Percentiles rank a stretch among this genome's conserved stretches.
phyloP scores from a whole-genome alignment of 2,888 invertebrate species.

The Caenorhabditis afra region DNA sequence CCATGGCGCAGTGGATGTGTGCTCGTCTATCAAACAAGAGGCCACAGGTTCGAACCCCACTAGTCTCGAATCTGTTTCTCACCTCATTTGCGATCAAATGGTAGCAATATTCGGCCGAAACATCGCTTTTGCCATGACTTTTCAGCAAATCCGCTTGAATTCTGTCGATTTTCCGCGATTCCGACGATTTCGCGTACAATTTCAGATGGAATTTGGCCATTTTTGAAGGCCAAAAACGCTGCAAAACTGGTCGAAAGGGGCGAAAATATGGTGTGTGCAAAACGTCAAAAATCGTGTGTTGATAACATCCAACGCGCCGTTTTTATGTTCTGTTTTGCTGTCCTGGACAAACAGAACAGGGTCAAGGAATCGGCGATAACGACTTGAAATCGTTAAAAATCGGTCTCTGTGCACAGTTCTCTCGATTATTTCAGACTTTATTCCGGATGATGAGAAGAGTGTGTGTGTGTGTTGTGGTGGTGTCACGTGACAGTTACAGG shows the following conservation, averaged over 20 bases:
- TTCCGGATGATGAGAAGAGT: too few relatives aligned
- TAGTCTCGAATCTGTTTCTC: background rate
- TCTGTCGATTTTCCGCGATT: constrained; percentile 29
- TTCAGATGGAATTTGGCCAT: constrained; percentile 33
- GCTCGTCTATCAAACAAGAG: background rate
- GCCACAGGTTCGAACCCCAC: background rate
- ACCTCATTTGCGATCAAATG: constrained; percentile 46
- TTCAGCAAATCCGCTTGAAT: constrained; percentile 34
- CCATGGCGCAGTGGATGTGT: background rate
- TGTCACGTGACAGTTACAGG: too few relatives aligned
- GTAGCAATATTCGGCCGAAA: constrained; percentile 52
- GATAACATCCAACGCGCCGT: too few relatives aligned
- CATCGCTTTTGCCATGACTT: constrained; percentile 15
- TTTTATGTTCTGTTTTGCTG: too few relatives aligned
- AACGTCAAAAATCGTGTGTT: too few relatives aligned
- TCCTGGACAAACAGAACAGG: too few relatives aligned
- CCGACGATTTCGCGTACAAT: constrained; percentile 21
- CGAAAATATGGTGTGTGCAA: too few relatives aligned
- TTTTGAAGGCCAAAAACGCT: background rate
- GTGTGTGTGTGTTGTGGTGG: too few relatives aligned
- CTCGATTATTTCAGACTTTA: too few relatives aligned
- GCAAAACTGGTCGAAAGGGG: background rate
- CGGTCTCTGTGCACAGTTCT: too few relatives aligned
- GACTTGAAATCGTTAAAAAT: too few relatives aligned
- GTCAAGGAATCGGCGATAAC: too few relatives aligned